Percentiles rank a stretch among this genome's conserved stretches.
Evolutionary conservation across 2,113 vertebrate species (phyloP).

Genomic region (Anser brachyrhynchus): DNA sequence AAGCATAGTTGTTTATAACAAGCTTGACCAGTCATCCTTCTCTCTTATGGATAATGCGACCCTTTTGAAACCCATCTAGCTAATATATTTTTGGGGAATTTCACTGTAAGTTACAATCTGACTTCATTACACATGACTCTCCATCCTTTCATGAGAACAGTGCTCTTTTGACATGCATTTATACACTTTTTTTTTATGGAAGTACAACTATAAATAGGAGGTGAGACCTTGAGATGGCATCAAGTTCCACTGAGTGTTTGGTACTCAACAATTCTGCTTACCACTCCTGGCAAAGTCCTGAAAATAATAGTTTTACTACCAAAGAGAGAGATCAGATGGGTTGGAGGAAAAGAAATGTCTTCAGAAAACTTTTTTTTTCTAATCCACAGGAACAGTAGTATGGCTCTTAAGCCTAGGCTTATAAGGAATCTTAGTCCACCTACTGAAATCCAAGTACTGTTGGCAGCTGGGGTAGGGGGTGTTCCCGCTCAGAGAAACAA

Average conservation of each 20-base stretch:
- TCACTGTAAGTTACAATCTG: neutral
- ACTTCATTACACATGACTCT: neutral
- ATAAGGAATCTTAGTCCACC: neutral
- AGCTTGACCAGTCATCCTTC: neutral
- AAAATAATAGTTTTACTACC: neutral
- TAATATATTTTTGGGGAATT: neutral
- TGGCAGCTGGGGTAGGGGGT: neutral
- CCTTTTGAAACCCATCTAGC: neutral
- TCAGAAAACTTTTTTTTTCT: neutral
- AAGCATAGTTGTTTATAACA: neutral
- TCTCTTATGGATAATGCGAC: neutral
- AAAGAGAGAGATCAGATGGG: neutral
- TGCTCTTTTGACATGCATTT: neutral
- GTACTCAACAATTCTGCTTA: fast-evolving
- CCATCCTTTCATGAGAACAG: neutral
- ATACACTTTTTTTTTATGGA: neutral
- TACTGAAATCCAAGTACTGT: neutral
- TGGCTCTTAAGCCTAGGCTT: neutral
- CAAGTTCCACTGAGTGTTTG: neutral
- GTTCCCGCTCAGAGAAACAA: neutral
- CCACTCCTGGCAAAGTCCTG: fast-evolving
- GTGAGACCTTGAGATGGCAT: neutral
- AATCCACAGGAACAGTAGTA: neutral
- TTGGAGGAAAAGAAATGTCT: neutral
- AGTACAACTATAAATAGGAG: neutral